Conservation (phyloP, 1,140 invertebrate species). For the Drosophila ogumai region DNA sequence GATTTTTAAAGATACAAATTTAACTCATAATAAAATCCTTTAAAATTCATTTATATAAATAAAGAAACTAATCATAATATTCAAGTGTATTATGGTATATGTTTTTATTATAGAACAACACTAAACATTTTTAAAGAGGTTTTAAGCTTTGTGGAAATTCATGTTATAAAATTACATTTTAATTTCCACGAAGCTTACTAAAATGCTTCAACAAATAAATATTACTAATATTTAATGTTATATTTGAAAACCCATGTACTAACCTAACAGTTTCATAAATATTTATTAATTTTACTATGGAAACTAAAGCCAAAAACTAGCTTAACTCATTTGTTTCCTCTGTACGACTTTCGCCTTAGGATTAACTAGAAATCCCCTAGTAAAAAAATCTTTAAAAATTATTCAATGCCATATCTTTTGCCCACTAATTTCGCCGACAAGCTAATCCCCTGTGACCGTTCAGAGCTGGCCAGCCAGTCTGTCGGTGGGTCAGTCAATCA, state of each 20-base stretch:
- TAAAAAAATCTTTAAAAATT: constrained; percentile 12
- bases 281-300: background rate
- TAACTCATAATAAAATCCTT: background rate
- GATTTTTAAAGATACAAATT: background rate
- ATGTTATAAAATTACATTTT: too few relatives aligned
- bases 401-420: constrained; percentile 52
- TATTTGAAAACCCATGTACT: background rate
- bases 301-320: too few relatives aligned
- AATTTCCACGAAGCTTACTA: too few relatives aligned
- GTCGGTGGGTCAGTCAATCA: constrained; percentile 25
- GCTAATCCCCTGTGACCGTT: constrained; percentile 32
- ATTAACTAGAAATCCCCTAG: constrained; percentile 5
- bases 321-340: background rate
- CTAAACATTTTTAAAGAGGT: too few relatives aligned
- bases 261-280: background rate
- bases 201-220: background rate
- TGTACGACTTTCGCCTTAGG: constrained; percentile 6
- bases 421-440: constrained; percentile 35
- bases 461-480: constrained; percentile 5
- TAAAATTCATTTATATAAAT: background rate
- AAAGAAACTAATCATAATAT: too few relatives aligned
- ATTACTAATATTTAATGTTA: background rate
- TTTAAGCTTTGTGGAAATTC: background rate
- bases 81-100: too few relatives aligned
- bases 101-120: too few relatives aligned